Base-by-base conservation (phyloP, 2,113 vertebrate species). In the Epinephelus moara region DNA sequence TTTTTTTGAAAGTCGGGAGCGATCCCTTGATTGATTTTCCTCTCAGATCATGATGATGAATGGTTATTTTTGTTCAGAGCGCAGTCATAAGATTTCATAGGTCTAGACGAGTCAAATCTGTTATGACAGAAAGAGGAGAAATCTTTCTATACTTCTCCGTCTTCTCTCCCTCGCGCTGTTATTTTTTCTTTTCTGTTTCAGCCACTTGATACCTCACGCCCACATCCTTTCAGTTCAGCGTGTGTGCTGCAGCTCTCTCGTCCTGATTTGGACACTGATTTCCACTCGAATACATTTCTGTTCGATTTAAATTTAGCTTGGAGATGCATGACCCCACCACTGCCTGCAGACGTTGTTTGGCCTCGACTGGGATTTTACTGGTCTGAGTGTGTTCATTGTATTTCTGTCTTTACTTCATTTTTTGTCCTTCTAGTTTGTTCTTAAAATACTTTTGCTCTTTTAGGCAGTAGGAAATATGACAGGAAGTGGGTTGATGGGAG, bases 261-360 rank as follows among this genome's bases (percentile, higher is more conserved):
- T 88, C 53, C 75, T 30, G 67, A 79, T 82, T 42, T 80, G 57
- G 63, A 71, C 70, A 67, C 61, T 69, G 70, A 85, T 90, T 84
- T 87, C 57, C 25, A 30, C 52, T 80, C 8, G 3, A 71, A 80
- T 78, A 75, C 11, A 53, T 78, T 37, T 82, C 60, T 15, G 61
- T 85, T 85, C 74, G 67, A 85, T 85, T 77, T 87, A 85, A 80
- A 85, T 90, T 73, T 90, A 77, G 90, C 81, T 37, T 56, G 80
- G 70, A 55, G 53, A 87, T 61, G 63, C 75, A 56, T 74, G 85
- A 86, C 85, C 83, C 75, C 19, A 6, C 70, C 14, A 37, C 49
- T 19, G 62, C 83, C 81, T 78, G 68, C 74, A 84, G 53, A 81
- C 0, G 6, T 37, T 5, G 70, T 56, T 69, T 67, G 72, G 79